These are phyloP conservation scores for Ptychochromis oligacanthus DNA, from an alignment of 2,113 vertebrate species.

Conservation along the genomic window DNA sequence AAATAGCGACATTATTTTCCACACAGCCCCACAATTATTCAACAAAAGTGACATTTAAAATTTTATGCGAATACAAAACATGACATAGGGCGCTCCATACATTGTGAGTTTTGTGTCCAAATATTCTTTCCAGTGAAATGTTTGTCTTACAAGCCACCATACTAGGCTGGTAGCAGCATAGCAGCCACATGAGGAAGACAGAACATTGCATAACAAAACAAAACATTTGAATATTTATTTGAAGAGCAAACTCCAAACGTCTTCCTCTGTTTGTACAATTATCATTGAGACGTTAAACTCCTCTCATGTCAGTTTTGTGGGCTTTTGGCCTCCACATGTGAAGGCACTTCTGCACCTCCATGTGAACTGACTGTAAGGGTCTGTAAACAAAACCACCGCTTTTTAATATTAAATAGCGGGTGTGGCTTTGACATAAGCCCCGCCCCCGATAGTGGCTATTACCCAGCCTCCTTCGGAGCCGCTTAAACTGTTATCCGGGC, in stretches of 20 bases:
- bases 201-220: background rate
- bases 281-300: background rate
- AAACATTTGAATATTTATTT: background rate
- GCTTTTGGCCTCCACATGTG: constrained; percentile 3
- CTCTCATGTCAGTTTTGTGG: background rate
- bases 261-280: background rate
- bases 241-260: too few species aligned
- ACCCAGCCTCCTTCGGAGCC: constrained; percentile 69
- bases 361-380: constrained; percentile 13
- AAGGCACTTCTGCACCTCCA: constrained; percentile 38
- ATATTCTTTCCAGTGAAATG: too few species aligned
- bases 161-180: too few species aligned
- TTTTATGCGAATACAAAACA: too few species aligned
- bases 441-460: constrained; percentile 82
- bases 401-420: constrained; percentile 2
- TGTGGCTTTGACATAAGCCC: fast-evolving
- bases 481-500: constrained; percentile 2
- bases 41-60: too few species aligned
- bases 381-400: constrained; percentile 39
- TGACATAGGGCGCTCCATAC: too few species aligned
- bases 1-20: too few species aligned
- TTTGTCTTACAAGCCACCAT: too few species aligned
- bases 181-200: background rate
- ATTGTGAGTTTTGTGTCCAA: too few species aligned
- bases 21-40: too few species aligned